Evolutionary conservation across 2,113 vertebrate species (phyloP), one percentile per base, ranked within the genome.

Genomic region (Ailurus styani): DNA sequence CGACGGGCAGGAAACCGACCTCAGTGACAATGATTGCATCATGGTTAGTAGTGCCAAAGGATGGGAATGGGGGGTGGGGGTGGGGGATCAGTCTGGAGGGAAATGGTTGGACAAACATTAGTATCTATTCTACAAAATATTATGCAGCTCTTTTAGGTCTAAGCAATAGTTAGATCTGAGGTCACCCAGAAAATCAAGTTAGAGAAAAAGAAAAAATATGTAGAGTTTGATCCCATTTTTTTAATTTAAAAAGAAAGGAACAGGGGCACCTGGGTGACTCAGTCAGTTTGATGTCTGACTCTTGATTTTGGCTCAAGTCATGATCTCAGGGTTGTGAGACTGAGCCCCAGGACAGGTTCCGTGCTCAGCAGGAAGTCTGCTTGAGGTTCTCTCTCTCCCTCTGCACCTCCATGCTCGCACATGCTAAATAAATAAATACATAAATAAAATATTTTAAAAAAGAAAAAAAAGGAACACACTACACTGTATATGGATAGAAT

Each of bases 231-330:
- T 84, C n/a, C n/a, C 21, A 64, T 34, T 62, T 84, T 70, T 47
- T 78, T 34, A 55, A 87, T 72, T 91, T 77, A 42, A 42, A 62
- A 84, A 90, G 50, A 92, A 83, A 87, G 4, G 13, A 72, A 83
- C 4, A 68, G 34, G 34, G 66, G 8, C 18, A 68, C 66, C 66
- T 21, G 34, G 34, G 66, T 68, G 34, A 68, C 34, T 68, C 66
- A n/a, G n/a, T n/a, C 6, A 9, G 18, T 68, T 21, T n/a, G 17
- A 34, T n/a, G 34, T 68, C 64, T 68, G 34, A n/a, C 31, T 68
- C 34, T 20, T 68, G 66, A 68, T 68, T 68, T 20, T n/a, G 66
- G 34, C 34, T n/a, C 34, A 68, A 15, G 7, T 68, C 18, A 4
- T 37, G 66, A 21, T 68, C 66, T 37, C 66, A 68, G 66, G 17